phyloP scores from a whole-genome alignment of 2,113 vertebrate species.

The Gymnobelideus leadbeateri region DNA sequence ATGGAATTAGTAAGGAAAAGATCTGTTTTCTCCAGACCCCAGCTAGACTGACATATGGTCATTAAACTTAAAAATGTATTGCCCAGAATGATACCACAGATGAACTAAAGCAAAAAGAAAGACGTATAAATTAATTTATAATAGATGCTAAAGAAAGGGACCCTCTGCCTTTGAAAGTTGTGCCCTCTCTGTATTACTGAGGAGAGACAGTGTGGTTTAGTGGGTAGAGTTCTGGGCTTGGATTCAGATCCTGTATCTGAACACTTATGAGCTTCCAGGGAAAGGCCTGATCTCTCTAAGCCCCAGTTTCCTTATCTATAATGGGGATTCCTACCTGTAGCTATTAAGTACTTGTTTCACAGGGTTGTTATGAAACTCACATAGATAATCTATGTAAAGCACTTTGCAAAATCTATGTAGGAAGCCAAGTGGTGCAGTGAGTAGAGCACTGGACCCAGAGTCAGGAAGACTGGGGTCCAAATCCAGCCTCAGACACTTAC shows the following conservation, averaged over 20 bases:
- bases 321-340: background rate
- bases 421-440: background rate
- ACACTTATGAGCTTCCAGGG: background rate
- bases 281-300: background rate
- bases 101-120: background rate
- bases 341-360: background rate
- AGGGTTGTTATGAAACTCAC: background rate
- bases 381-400: background rate
- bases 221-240: background rate
- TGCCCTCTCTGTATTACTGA: background rate
- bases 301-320: background rate
- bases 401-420: background rate
- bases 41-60: background rate
- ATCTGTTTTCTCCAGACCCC: background rate
- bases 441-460: background rate
- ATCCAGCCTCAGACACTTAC: background rate
- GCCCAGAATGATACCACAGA: background rate
- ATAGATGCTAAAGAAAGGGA: background rate
- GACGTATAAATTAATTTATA: background rate
- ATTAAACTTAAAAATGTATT: background rate
- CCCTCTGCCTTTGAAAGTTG: background rate
- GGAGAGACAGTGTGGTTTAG: background rate
- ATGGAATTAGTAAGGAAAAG: background rate
- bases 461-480: background rate
- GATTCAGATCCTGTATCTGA: background rate